Percentiles rank a stretch among this genome's conserved stretches.
Evolutionary conservation across 2,113 vertebrate species (phyloP).

Genomic region (Garra rufa): DNA sequence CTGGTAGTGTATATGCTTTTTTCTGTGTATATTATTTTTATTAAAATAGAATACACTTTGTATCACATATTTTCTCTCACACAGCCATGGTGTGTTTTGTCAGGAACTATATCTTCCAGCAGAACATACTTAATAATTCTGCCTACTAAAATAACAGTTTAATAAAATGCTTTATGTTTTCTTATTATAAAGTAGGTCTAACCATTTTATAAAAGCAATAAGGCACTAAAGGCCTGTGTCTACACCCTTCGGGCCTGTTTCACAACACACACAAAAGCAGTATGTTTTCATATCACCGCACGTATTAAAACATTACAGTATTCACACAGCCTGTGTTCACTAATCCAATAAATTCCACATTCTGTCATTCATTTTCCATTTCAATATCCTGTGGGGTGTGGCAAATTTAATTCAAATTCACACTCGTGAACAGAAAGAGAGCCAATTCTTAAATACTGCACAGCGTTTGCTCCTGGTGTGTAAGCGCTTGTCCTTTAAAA

Average conservation of each 20-base stretch:
- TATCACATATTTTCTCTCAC: not conserved
- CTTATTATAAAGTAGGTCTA: not conserved
- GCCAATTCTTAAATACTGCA: not conserved
- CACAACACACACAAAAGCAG: not conserved
- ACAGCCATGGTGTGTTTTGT: not conserved
- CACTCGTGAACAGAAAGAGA: not conserved
- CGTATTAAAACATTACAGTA: not conserved
- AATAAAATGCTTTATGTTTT: not conserved
- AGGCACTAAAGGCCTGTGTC: not conserved
- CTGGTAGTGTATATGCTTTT: too few relatives aligned
- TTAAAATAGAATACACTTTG: not conserved
- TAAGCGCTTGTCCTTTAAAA: constrained; percentile 20
- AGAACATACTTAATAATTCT: not conserved
- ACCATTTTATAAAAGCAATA: not conserved
- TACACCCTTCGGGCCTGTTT: not conserved
- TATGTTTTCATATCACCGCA: not conserved
- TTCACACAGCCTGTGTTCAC: constrained; percentile 6
- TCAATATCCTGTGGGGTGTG: not conserved
- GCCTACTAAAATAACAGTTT: not conserved
- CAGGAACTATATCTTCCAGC: not conserved
- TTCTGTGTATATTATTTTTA: too few relatives aligned
- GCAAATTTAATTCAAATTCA: not conserved
- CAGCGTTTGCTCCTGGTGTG: not conserved
- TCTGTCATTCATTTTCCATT: constrained; percentile 1
- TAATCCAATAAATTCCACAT: constrained; percentile 17